phyloP scores from a whole-genome alignment of 2,888 invertebrate species.

The Tetrapedia diversipes region DNA sequence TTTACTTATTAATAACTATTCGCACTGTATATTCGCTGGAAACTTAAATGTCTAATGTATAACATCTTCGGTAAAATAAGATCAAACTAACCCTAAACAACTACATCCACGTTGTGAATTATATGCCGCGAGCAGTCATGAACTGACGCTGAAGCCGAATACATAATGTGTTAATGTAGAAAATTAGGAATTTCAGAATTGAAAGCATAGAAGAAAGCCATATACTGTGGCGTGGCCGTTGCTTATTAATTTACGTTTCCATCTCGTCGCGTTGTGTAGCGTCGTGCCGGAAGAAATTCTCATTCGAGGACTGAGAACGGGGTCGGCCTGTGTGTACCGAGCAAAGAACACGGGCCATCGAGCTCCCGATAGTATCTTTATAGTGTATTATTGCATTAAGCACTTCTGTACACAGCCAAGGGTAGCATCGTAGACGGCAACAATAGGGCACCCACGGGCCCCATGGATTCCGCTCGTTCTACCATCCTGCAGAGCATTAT shows the following conservation, averaged over 20 bases:
- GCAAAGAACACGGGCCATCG: constrained; percentile 68
- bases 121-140: too few species aligned
- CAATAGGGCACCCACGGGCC: constrained; percentile 71
- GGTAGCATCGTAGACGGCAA: constrained; percentile 70
- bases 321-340: constrained; percentile 45
- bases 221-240: constrained; percentile 28
- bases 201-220: background rate
- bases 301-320: constrained; percentile 34
- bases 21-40: too few species aligned
- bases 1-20: constrained; percentile 66
- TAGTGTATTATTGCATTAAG: constrained; percentile 81
- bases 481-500: constrained; percentile 65
- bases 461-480: constrained; percentile 59
- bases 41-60: constrained; percentile 36
- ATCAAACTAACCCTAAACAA: background rate
- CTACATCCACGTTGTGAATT: background rate
- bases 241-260: constrained; percentile 72
- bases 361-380: constrained; percentile 79
- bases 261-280: too few species aligned
- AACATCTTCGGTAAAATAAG: background rate
- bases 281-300: constrained; percentile 50
- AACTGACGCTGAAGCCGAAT: background rate
- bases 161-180: constrained; percentile 15
- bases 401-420: constrained; percentile 79
- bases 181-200: constrained; percentile 46